Base-by-base conservation (phyloP, 2,797 vertebrate genomes). In the Lateolabrax maculatus region DNA sequence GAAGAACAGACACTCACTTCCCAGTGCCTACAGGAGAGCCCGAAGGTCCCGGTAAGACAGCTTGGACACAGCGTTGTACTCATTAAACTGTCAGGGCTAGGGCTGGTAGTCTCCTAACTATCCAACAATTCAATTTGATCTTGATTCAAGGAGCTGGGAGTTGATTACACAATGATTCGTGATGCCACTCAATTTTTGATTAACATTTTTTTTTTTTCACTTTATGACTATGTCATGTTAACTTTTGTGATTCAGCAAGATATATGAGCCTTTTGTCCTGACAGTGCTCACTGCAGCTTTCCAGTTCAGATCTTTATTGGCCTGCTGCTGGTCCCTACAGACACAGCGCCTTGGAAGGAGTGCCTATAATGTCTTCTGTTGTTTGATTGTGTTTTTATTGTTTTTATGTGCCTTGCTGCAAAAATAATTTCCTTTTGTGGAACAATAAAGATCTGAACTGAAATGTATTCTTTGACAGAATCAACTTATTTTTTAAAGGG, bases 21-120 rank as follows among this genome's bases (percentile, higher is more conserved):
- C 98, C 89, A 99, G 96, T 79, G 97, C 98, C 79, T 99, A 99
- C 92, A 96, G 96, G 89, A 97, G 95, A 48, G 91, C 95, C 27
- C 96, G 96, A 78, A 96, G 96, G 84, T 96, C 97, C 71, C 97
- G 97, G 98, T 99, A 93, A 91, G 92, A 76, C 9, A 13, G 31
- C 5, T 3, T 5, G 5, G 16, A 65, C 25, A 12, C 9, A 23
- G 4, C 18, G 1, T 9, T 53, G 16, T 13, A 2, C 27, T 48
- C 15, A 11, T 2, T 46, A 11, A 66, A 15, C 41, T 70, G 25
- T 41, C 12, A 52, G 56, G 34, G 39, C 9, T 8, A 5, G 2
- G 11, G 27, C 51, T 9, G 19, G 13, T 10, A 46, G 31, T 57
- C 15, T 41, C n/a, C 9, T 39, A 9, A 49, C 3, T 43, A 21